Conservation (phyloP, 2,888 invertebrate genomes). For the Philereme vetulata region DNA sequence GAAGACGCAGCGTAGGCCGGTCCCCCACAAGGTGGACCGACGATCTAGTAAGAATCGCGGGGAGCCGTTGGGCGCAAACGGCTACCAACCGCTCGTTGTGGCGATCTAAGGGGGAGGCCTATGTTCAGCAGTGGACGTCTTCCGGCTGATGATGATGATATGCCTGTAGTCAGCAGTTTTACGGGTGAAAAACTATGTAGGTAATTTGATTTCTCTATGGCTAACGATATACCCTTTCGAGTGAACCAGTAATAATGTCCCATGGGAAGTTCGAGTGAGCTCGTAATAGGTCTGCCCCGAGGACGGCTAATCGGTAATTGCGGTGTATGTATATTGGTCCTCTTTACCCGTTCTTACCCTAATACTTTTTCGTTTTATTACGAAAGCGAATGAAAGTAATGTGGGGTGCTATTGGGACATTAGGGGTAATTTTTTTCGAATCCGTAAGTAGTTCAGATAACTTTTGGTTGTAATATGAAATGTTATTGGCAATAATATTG, state of each 20-base stretch:
- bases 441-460: too few species aligned
- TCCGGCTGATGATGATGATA: too few species aligned
- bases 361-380: constrained; percentile 32
- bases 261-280: constrained; percentile 44
- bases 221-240: constrained; percentile 46
- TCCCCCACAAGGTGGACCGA: too few species aligned
- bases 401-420: not conserved
- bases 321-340: constrained; percentile 29
- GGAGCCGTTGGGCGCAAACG: too few species aligned
- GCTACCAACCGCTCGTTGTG: too few species aligned
- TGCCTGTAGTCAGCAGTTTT: constrained; percentile 9
- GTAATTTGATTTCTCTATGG: constrained; percentile 46
- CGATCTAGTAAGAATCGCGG: too few species aligned
- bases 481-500: too few species aligned
- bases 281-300: constrained; percentile 22
- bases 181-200: constrained; percentile 46
- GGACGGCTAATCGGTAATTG: constrained; percentile 35
- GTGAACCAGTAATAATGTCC: constrained; percentile 49
- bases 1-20: too few species aligned
- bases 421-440: not conserved
- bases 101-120: too few species aligned
- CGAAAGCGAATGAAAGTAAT: constrained; percentile 21
- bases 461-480: too few species aligned
- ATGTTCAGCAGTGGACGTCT: too few species aligned
- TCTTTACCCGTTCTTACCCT: constrained; percentile 24